Percentiles rank a stretch among this genome's conserved stretches.
Conservation (phyloP, 1,140 invertebrate species). For the Ectropis grisescens region DNA sequence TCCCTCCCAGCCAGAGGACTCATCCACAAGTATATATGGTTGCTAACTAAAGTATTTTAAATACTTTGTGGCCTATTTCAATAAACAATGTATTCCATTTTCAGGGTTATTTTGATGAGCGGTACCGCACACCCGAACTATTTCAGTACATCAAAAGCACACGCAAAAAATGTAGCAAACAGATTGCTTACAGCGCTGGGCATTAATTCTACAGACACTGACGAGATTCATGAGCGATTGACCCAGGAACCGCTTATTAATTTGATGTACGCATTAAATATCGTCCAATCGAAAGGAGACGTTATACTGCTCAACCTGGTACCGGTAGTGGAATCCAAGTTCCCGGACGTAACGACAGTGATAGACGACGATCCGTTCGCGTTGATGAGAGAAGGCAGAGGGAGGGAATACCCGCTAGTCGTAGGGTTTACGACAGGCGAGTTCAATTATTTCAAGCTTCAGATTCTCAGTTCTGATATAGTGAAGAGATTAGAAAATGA, state of each 20-base stretch:
- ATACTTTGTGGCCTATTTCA: too few relatives aligned
- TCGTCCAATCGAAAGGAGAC: slow-evolving; percentile 6
- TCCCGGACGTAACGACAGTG: slow-evolving; percentile 7
- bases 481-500: slow-evolving; percentile 1
- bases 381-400: slow-evolving; percentile 10
- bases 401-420: slow-evolving; percentile 15
- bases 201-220: slow-evolving; percentile 13
- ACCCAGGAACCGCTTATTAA: slow-evolving; percentile 9
- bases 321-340: slow-evolving; percentile 14
- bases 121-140: slow-evolving; percentile 10
- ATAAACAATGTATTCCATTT: too few relatives aligned
- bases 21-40: too few relatives aligned
- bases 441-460: slow-evolving; percentile 7
- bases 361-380: slow-evolving; percentile 15
- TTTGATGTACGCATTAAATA: slow-evolving; percentile 10
- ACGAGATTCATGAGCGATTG: slow-evolving; percentile 9
- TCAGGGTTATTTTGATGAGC: slow-evolving; percentile 21
- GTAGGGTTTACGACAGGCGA: slow-evolving; percentile 19
- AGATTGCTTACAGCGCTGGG: slow-evolving; percentile 9
- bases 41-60: too few relatives aligned
- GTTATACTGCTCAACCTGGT: slow-evolving; percentile 3
- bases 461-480: slow-evolving; percentile 9
- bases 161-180: slow-evolving; percentile 5
- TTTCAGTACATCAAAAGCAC: slow-evolving; percentile 12
- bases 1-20: slow-evolving; percentile 27